Conservation (phyloP, 2,113 vertebrate species). For the Cheilinus undulatus region DNA sequence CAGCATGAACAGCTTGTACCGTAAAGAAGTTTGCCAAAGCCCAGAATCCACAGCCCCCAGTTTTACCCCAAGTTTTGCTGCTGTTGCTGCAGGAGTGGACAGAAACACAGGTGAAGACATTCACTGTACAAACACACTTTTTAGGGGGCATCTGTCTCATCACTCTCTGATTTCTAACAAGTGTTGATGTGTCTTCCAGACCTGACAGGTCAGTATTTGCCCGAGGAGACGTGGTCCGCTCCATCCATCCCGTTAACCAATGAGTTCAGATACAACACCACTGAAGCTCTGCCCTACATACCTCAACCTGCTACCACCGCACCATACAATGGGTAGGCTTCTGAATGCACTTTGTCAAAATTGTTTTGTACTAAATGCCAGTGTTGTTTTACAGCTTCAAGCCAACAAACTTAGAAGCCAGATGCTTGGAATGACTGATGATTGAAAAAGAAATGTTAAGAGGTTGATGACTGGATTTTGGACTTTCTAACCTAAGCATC, state of each 20-base stretch:
- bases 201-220: constrained; percentile 82
- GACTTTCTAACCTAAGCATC: too few species aligned
- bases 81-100: constrained; percentile 85
- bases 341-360: background rate
- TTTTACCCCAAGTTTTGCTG: constrained; percentile 86
- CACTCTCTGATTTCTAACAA: background rate
- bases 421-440: too few species aligned
- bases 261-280: constrained; percentile 89
- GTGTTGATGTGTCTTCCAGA: constrained; percentile 52
- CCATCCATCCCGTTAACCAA: constrained; percentile 90
- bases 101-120: constrained; percentile 87
- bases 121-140: background rate
- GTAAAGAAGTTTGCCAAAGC: constrained; percentile 79
- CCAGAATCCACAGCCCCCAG: constrained; percentile 64
- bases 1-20: constrained; percentile 77
- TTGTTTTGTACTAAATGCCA: too few species aligned
- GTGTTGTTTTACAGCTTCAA: too few species aligned
- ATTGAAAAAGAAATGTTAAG: too few species aligned
- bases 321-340: constrained; percentile 87
- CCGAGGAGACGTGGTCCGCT: constrained; percentile 90
- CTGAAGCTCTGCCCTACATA: constrained; percentile 84
- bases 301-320: constrained; percentile 81
- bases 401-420: background rate
- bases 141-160: background rate
- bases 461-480: too few species aligned